Evolutionary conservation across 2,797 vertebrate species (phyloP).

Genomic region (Sitta carolinensis): DNA sequence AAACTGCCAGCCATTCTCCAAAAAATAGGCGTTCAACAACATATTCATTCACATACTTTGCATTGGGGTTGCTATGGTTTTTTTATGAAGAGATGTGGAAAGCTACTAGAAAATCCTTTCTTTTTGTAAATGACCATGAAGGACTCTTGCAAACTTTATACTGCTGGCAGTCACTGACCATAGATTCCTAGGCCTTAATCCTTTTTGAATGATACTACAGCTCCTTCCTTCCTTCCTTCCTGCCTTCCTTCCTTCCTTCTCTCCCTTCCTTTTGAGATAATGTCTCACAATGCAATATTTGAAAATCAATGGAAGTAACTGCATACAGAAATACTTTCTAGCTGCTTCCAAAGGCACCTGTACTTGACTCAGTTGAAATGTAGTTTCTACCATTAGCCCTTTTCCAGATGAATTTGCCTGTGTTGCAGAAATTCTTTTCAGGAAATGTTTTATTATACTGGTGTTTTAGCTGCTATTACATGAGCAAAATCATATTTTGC

Average conservation of each 20-base stretch:
- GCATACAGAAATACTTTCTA: conserved; percentile 17
- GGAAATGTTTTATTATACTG: not conserved
- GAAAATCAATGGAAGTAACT: not conserved
- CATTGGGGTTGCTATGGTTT: conserved; percentile 39
- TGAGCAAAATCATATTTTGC: not conserved
- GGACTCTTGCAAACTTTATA: not conserved
- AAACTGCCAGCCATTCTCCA: conserved; percentile 25
- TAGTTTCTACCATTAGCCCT: not conserved
- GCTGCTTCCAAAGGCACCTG: not conserved
- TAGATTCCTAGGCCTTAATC: not conserved
- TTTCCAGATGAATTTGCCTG: not conserved
- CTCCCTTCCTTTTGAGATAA: not conserved
- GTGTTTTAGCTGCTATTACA: not conserved
- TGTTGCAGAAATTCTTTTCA: not conserved
- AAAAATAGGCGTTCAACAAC: conserved; percentile 34
- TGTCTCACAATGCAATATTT: not conserved
- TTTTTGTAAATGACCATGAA: not conserved
- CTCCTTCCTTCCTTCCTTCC: conserved; percentile 47
- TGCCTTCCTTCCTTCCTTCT: conserved; percentile 1
- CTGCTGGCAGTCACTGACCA: not conserved
- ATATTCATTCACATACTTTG: not conserved
- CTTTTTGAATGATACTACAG: not conserved
- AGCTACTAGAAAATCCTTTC: conserved; percentile 3
- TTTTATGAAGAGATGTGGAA: conserved; percentile 17
- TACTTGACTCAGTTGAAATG: not conserved